Evolutionary conservation across 2,888 invertebrate species (phyloP), one percentile per base, ranked within the genome.

Genomic region (Pseudoips prasinana): DNA sequence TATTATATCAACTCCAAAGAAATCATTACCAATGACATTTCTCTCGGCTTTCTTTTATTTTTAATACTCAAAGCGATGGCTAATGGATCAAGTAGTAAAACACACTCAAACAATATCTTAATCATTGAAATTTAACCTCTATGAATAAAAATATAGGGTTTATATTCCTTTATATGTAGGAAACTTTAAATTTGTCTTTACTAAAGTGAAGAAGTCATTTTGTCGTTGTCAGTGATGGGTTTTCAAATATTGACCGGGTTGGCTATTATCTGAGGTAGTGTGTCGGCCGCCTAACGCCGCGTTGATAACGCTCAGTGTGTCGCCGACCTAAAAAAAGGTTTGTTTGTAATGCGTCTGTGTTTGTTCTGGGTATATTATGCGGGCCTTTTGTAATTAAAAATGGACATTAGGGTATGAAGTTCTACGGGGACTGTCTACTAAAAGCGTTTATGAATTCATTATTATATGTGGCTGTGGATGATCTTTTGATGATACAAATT

Each of bases 171-270:
- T 39, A 14, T 1, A 7, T 8, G 25, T 29, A 10, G 9, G 43
- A 41, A 33, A 27, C 24, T 36, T 49, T 55, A 52, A 60, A 55
- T 61, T 70, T 67, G 70, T 65, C 53, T 64, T 52, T n/a, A 62
- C 70, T 73, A 70, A 82, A 83, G 79, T 75, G 78, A 80, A 83
- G 82, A 77, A 84, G 84, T 79, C 79, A 74, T 78, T 80, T 68
- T 52, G 64, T 61, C 64, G 73, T 69, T 74, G 78, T 78, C 78
- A 64, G 68, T 79, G 81, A 84, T 85, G 83, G 79, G 67, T 80
- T 81, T 81, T 78, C 82, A 85, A 88, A 88, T 86, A 87, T 88
- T 87, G 84, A 85, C 85, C 65, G 72, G 64, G 59, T 62, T 61
- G 64, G 58, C 76, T 74, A 82, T 85, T 87, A 86, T 86, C 83